Percentiles rank a stretch among this genome's conserved stretches.
These are phyloP conservation scores for Sitodiplosis mosellana DNA, from an alignment of 1,140 invertebrate species.

Conservation along the genomic window DNA sequence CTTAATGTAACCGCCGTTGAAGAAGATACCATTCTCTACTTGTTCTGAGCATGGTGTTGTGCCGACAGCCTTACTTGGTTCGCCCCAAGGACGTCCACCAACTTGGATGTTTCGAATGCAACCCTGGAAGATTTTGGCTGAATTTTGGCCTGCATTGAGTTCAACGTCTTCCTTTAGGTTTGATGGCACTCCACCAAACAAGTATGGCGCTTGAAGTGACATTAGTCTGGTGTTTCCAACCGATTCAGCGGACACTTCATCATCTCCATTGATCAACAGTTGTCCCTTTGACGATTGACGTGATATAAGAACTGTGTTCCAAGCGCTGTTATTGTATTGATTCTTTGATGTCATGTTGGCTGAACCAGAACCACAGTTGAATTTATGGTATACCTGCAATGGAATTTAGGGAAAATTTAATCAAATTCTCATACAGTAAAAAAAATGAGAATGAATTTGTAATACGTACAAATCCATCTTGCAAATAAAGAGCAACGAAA, in stretches of 20 bases:
- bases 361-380: slow-evolving; percentile 52
- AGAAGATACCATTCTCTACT: slow-evolving; percentile 77
- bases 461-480: slow-evolving; percentile 48
- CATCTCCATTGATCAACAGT: slow-evolving; percentile 32
- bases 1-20: slow-evolving; percentile 33
- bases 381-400: slow-evolving; percentile 53
- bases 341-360: slow-evolving; percentile 33
- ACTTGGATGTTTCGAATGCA: slow-evolving; percentile 69
- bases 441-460: neutral
- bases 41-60: slow-evolving; percentile 63
- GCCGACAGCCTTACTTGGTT: slow-evolving; percentile 33
- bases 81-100: slow-evolving; percentile 41
- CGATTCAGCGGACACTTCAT: slow-evolving; percentile 31
- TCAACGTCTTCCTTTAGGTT: slow-evolving; percentile 14
- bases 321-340: slow-evolving; percentile 62
- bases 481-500: slow-evolving; percentile 64
- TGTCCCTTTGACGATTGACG: slow-evolving; percentile 35
- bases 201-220: slow-evolving; percentile 50
- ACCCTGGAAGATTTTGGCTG: slow-evolving; percentile 50
- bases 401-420: slow-evolving; percentile 49
- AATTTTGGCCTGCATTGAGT: slow-evolving; percentile 5
- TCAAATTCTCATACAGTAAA: slow-evolving; percentile 7
- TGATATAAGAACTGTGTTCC: slow-evolving; percentile 60
- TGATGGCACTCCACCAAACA: slow-evolving; percentile 49
- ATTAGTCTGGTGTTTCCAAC: slow-evolving; percentile 33